Conservation (phyloP, 2,888 invertebrate genomes). For the Dusona sp. region DNA sequence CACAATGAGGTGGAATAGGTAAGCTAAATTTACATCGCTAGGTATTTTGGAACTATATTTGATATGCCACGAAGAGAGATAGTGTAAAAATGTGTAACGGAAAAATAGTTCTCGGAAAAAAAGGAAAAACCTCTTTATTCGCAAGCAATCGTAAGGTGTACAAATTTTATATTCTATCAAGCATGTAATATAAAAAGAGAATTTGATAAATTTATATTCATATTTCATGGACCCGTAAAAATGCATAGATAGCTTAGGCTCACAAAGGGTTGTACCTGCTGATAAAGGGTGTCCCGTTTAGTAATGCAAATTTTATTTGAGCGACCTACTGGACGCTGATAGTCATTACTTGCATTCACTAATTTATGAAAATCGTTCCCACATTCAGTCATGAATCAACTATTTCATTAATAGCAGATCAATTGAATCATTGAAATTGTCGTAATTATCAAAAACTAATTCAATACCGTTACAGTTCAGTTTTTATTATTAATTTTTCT, state of each 20-base stretch:
- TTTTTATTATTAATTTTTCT: not conserved
- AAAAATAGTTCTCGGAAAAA: slow-evolving; percentile 11
- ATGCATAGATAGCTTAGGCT: not conserved
- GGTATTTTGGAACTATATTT: slow-evolving; percentile 9
- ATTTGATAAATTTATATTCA: not conserved
- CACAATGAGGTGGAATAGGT: slow-evolving; percentile 44
- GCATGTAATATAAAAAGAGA: slow-evolving; percentile 2
- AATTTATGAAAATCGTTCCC: not conserved
- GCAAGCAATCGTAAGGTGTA: not conserved
- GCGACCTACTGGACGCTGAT: not conserved
- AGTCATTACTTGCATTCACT: not conserved
- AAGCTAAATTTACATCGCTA: slow-evolving; percentile 36
- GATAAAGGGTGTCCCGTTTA: not conserved
- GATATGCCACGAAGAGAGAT: not conserved
- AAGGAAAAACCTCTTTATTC: slow-evolving; percentile 3
- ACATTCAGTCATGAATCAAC: not conserved
- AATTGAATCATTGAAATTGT: no score
- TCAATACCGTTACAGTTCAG: not conserved
- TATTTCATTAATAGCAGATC: not conserved
- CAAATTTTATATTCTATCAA: not conserved
- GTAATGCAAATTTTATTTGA: slow-evolving; percentile 3
- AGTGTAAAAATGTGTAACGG: not conserved
- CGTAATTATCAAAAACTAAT: not conserved
- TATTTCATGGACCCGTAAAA: slow-evolving; percentile 2
- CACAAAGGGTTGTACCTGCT: not conserved